Percentiles rank a stretch among this genome's conserved stretches.
Evolutionary conservation across 1,140 invertebrate species (phyloP).

Genomic region (Mactra quadrangularis): DNA sequence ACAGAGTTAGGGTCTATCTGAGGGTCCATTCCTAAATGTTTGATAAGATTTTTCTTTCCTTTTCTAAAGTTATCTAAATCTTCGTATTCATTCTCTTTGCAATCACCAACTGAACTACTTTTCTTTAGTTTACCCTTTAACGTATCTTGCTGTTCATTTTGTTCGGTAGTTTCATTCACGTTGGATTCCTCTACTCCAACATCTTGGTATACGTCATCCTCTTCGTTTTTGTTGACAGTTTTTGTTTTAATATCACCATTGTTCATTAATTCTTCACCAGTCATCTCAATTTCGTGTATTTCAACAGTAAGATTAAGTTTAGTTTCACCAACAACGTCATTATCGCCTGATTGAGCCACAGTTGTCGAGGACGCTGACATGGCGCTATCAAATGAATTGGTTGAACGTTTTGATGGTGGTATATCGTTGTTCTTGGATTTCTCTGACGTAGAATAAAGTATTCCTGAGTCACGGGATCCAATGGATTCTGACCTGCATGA

Average conservation of each 20-base stretch:
- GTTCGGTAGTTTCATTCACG: not conserved
- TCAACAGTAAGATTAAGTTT: conserved; percentile 7
- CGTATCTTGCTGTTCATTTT: not conserved
- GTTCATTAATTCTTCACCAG: not conserved
- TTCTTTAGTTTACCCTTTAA: conserved; percentile 35
- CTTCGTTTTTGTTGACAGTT: not conserved
- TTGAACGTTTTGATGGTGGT: conserved; percentile 39
- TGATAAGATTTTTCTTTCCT: conserved; percentile 56
- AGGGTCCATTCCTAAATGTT: conserved; percentile 60
- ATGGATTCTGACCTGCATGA: conserved; percentile 50
- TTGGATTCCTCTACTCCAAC: conserved; percentile 14
- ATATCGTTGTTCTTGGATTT: conserved; percentile 4
- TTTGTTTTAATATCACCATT: not conserved
- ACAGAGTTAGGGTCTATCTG: conserved; percentile 38
- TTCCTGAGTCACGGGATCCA: conserved; percentile 65
- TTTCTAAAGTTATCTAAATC: conserved; percentile 63
- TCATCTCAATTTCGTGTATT: conserved; percentile 40
- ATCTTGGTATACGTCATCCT: conserved; percentile 17
- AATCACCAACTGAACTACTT: conserved; percentile 58
- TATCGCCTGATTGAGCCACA: conserved; percentile 8
- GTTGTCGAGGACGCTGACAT: conserved; percentile 65
- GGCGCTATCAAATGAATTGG: conserved; percentile 71
- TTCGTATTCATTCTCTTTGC: conserved; percentile 67
- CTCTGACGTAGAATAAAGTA: conserved; percentile 42
- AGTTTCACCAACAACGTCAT: not conserved